phyloP scores from a whole-genome alignment of 2,797 vertebrate genomes.

The Paguma larvata region DNA sequence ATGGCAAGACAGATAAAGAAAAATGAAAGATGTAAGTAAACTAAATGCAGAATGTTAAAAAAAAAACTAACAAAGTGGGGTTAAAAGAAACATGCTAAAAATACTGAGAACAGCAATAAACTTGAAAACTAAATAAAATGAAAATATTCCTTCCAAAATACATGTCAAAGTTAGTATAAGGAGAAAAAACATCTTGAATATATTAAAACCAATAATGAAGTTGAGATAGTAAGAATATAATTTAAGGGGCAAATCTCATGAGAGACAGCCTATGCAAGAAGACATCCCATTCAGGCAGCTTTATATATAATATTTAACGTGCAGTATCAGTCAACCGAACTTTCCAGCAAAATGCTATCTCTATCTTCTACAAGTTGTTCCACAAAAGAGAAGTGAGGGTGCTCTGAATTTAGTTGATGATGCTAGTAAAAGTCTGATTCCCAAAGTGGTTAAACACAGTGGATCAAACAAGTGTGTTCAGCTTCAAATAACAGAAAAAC shows the following conservation, averaged over 20 bases:
- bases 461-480: not conserved
- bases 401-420: not conserved
- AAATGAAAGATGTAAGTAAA: not conserved
- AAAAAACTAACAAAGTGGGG: not conserved
- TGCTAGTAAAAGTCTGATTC: not conserved
- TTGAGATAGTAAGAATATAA: not conserved
- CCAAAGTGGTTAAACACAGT: not conserved
- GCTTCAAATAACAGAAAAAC: not conserved
- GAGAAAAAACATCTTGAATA: not conserved
- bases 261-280: not conserved
- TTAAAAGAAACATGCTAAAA: not conserved
- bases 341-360: not conserved
- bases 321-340: not conserved
- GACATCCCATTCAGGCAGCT: not conserved
- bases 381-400: not conserved
- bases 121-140: not conserved
- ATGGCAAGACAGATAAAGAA: not conserved
- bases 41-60: not conserved
- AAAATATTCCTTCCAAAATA: constrained; percentile 22
- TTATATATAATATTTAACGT: not conserved
- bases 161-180: not conserved
- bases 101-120: not conserved
- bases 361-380: not conserved
- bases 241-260: not conserved
- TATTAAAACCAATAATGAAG: not conserved